These are phyloP conservation scores for Heliconius eleuchia DNA, from an alignment of 1,140 invertebrate species.

Conservation along the genomic window DNA sequence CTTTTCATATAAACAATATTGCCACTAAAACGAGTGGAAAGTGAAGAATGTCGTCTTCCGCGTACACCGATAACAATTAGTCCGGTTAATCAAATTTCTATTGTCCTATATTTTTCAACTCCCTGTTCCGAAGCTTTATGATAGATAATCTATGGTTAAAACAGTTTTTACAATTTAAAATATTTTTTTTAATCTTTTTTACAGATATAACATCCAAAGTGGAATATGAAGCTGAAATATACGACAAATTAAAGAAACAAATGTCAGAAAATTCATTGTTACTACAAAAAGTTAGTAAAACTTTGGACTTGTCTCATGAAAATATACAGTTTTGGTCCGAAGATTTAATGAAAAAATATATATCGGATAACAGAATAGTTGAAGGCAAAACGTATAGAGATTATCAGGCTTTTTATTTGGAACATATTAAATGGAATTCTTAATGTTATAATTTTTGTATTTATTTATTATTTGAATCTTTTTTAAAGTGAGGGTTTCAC, in stretches of 20 bases:
- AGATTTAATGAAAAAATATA: constrained; percentile 50
- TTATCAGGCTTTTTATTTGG: constrained; percentile 52
- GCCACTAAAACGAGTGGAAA: too few species aligned
- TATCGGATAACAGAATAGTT: constrained; percentile 54
- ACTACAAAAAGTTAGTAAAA: constrained; percentile 54
- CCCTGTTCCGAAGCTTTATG: too few species aligned
- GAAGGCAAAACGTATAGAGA: constrained; percentile 58
- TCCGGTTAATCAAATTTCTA: too few species aligned
- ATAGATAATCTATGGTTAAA: too few species aligned
- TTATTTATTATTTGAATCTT: too few species aligned
- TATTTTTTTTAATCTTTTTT: constrained; percentile 18
- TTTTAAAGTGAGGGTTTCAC: too few species aligned
- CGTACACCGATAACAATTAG: too few species aligned
- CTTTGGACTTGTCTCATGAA: constrained; percentile 49
- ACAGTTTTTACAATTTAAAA: too few species aligned
- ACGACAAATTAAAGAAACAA: constrained; percentile 61
- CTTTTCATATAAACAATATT: too few species aligned
- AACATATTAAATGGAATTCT: constrained; percentile 36
- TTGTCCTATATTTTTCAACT: too few species aligned
- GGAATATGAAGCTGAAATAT: constrained; percentile 45
- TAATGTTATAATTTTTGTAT: neutral
- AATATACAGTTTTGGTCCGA: constrained; percentile 60
- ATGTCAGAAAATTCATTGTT: constrained; percentile 51
- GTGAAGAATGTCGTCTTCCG: too few species aligned
- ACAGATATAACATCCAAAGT: constrained; percentile 55